Evolutionary conservation across 2,888 invertebrate genomes (phyloP), one percentile per base, ranked within the genome.

Genomic region (Nomada hirtipes): DNA sequence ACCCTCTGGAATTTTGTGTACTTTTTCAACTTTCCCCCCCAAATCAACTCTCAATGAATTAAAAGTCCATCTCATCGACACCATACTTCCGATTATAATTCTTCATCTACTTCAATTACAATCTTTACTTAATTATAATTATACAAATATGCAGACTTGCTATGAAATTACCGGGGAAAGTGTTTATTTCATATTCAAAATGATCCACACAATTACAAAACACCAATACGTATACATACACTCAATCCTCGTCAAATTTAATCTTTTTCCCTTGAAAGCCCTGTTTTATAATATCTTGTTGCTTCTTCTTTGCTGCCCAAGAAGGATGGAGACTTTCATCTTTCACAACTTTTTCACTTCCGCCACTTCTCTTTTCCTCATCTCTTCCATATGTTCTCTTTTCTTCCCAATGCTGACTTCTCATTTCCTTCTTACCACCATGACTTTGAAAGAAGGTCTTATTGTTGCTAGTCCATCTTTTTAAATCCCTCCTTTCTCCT

Each of bases 231-330:
- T 11, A 4, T 53, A 23, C 23, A 23, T 23, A 55, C 18, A 11
- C 18, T 71, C 9, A 79, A 59, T 90, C 88, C 47, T 91, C 91
- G 11, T 84, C 86, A 53, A 93, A 93, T 42, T 92, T 88, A 74
- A 92, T 93, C 82, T 92, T 94, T 75, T 93, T 93, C 0, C 93
- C 93, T 83, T 93, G 92, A 77, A 93, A 93, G 57, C 92, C 93
- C 86, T 89, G 85, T 52, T 92, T 93, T 79, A 93, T 69, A 42
- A 87, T 86, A 44, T 92, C 90, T 57, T 93, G 93, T 70, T 93
- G 90, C 74, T 93, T 93, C 71, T 87, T 93, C 52, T 90, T 92
- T 4, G 93, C 93, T 60, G 88, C 89, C 93, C 93, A 94, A 2
- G 93, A 94, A 10, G 93, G 93, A 91, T 94, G 93, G 18, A 94